Evolutionary conservation across 2,888 invertebrate species (phyloP).

Genomic region (Meliscaeva auricollis): DNA sequence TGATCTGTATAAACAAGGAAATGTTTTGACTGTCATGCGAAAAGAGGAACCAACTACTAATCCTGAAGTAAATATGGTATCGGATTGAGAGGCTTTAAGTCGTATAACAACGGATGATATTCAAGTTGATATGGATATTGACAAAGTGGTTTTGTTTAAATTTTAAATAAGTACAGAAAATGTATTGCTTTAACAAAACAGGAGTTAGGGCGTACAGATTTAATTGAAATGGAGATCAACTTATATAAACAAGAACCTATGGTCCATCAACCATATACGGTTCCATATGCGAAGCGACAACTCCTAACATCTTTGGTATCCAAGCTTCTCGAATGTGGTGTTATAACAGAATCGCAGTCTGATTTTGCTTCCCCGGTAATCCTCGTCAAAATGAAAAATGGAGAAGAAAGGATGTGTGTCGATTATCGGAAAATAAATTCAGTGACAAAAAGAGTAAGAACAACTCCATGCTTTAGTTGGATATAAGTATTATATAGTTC

Average conservation of each 20-base stretch:
- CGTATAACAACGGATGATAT: too few relatives aligned
- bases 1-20: background rate
- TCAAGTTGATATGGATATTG: too few relatives aligned
- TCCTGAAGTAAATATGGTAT: background rate
- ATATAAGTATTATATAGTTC: slow-evolving; percentile 5
- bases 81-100: too few relatives aligned
- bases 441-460: slow-evolving; percentile 20
- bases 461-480: slow-evolving; percentile 31
- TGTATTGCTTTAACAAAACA: slow-evolving; percentile 19
- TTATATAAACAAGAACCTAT: background rate
- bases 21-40: background rate
- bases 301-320: background rate
- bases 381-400: slow-evolving; percentile 41
- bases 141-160: background rate
- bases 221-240: slow-evolving; percentile 21
- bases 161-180: slow-evolving; percentile 9
- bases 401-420: slow-evolving; percentile 3
- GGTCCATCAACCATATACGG: slow-evolving; percentile 19
- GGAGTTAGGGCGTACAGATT: slow-evolving; percentile 17
- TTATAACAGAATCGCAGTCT: slow-evolving; percentile 34
- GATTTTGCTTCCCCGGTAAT: slow-evolving; percentile 25
- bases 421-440: slow-evolving; percentile 12
- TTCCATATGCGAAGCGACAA: slow-evolving; percentile 42
- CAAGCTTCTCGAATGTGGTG: background rate
- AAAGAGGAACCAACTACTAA: background rate